These are phyloP conservation scores for Melieria crassipennis DNA, from an alignment of 2,888 invertebrate genomes.

Conservation along the genomic window DNA sequence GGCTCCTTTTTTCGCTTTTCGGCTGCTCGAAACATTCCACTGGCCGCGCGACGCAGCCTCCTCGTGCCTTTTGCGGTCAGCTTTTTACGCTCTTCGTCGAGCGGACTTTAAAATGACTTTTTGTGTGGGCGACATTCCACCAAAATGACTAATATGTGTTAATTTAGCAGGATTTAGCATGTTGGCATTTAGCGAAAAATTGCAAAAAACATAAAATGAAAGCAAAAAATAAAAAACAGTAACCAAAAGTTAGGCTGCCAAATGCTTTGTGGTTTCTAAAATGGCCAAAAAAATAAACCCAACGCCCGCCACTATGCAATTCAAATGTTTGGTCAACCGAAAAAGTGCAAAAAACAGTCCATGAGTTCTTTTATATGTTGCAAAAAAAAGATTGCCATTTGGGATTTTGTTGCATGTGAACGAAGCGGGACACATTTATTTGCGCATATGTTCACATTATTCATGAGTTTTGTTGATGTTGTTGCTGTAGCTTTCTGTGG, in stretches of 20 bases:
- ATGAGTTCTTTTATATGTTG: neutral
- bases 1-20: constrained; percentile 28
- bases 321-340: neutral
- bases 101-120: constrained; percentile 10
- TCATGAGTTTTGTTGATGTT: no score
- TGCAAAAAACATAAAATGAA: neutral
- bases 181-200: neutral
- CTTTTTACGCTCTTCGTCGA: constrained; percentile 28
- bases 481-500: no score
- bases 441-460: no score
- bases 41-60: constrained; percentile 15
- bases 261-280: constrained; percentile 15
- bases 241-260: neutral
- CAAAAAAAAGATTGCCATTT: neutral
- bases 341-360: neutral
- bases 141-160: constrained; percentile 35
- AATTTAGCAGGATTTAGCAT: constrained; percentile 34
- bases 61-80: constrained; percentile 26
- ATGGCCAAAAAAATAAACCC: neutral
- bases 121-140: constrained; percentile 26
- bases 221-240: neutral
- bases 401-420: no score
- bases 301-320: no score
- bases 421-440: no score
- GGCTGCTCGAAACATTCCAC: constrained; percentile 13